Percentiles rank a stretch among this genome's conserved stretches.
phyloP scores from a whole-genome alignment of 2,797 vertebrate genomes.

The Neosilurus hyrtlii region DNA sequence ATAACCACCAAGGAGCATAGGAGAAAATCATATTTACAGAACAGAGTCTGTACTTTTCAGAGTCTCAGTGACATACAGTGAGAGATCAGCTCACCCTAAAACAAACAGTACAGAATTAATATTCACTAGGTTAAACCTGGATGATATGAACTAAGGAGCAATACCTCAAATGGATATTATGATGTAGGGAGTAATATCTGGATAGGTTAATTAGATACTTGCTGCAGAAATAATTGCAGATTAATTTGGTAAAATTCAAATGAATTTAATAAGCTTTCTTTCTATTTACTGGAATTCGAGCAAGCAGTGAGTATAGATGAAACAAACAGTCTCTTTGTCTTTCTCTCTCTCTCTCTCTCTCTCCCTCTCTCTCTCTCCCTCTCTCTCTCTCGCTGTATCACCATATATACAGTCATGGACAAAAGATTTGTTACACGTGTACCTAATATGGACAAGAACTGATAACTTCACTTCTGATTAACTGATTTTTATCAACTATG shows the following conservation, averaged over 20 bases:
- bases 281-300: neutral
- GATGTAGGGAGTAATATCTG: neutral
- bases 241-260: neutral
- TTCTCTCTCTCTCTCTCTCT: too few species aligned
- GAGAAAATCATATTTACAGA: constrained; percentile 22
- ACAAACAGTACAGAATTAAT: constrained; percentile 12
- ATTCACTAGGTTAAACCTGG: neutral
- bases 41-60: neutral
- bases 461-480: too few species aligned
- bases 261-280: neutral
- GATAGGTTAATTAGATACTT: neutral
- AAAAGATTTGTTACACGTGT: too few species aligned
- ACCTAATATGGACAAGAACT: too few species aligned
- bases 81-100: constrained; percentile 19
- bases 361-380: too few species aligned
- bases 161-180: neutral
- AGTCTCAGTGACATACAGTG: neutral
- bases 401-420: too few species aligned
- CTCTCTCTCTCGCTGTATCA: too few species aligned
- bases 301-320: neutral
- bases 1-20: neutral
- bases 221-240: neutral
- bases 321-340: neutral
- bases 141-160: neutral
- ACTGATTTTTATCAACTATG: too few species aligned